Evolutionary conservation across 2,888 invertebrate species (phyloP), one percentile per base, ranked within the genome.

Genomic region (Steinernema carpocapsae): DNA sequence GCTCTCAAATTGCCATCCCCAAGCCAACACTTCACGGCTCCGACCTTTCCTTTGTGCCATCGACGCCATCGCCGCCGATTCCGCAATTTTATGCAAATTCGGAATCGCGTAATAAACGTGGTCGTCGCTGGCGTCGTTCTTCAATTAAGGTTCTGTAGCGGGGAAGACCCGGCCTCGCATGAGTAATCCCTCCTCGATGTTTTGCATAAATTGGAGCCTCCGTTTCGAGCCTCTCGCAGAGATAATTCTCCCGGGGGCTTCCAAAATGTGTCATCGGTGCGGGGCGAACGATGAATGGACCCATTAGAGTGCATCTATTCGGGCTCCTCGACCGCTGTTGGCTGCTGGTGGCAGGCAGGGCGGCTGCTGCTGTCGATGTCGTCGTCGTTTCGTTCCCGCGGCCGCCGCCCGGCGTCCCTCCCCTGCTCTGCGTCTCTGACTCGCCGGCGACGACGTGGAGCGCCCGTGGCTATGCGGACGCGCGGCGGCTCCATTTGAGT

Each of bases 221-320:
- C 48, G 56, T 26, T 37, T 37, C 32, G 64, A 32, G 32, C 64
- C 64, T 32, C 29, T 64, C 64, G 37, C 32, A 22, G 64, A 64
- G 64, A 64, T 64, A 64, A 64, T 64, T 64, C 64, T 64, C 64
- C 64, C 32, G 37, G 64, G 64, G 64, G 64, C 64, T 64, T 64
- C 64, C 64, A 64, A 64, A 64, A 64, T 64, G 64, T 64, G 64
- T 64, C 64, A 64, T 64, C 64, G 64, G 64, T 64, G 64, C 64
- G 64, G 64, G 64, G 64, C 64, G 64, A 32, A 64, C 64, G 64
- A 64, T 64, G 64, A 64, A 64, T 64, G 64, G 64, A 64, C 64
- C 64, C 64, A 64, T 64, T 64, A 64, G 64, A 64, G 56, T 56
- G 56, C 56, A 26, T 56, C 56, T 26, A 26, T 48, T 48, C 12